Base-by-base conservation (phyloP, 2,797 vertebrate species). In the Megaceryle alcyon region DNA sequence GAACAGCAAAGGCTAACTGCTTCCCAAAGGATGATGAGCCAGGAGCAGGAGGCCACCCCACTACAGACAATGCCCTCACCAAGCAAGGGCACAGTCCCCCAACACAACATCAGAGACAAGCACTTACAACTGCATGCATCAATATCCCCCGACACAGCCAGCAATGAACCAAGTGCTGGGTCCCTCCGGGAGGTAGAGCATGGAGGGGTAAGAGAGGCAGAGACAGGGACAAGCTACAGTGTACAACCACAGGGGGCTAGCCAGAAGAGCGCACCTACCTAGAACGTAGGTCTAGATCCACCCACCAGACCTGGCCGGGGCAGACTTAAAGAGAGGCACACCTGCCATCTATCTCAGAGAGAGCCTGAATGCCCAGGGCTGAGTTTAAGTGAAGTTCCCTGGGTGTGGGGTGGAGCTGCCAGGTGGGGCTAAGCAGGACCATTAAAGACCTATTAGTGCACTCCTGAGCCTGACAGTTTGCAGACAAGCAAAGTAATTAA, bases 311-410 rank as follows among this genome's bases (percentile, higher is more conserved):
- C 37, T 3, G 11, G 4, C 15, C 9, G 16, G 51, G 18, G 3
- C 17, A 43, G 10, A 3, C 49, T 28, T 5, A 8, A 25, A 26
- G 5, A 6, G 9, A 29, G 5, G 3, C 14, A 14, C 25, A n/a
- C 1, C 19, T 37, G 12, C 14, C 19, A 4, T 0, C 0, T 0
- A 26, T 11, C 13, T 43, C 18, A 26, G 12, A 13, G 5, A 9
- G 23, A 68, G 14, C 17, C 21, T 1, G 8, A 48, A 9, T 0
- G 4, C 10, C 6, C 8, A 29, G 33, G 9, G 6, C 29, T 23
- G 37, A 80, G 26, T 26, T 69, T 18, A n/a, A 19, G 9, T 9
- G 22, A 10, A 61, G 8, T 2, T 17, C 17, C n/a, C 7, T 2
- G 8, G 11, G 19, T 35, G 22, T 8, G 31, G 15, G 16, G 20